Evolutionary conservation across 1,140 invertebrate genomes (phyloP).

Genomic region (Heliconius congener): DNA sequence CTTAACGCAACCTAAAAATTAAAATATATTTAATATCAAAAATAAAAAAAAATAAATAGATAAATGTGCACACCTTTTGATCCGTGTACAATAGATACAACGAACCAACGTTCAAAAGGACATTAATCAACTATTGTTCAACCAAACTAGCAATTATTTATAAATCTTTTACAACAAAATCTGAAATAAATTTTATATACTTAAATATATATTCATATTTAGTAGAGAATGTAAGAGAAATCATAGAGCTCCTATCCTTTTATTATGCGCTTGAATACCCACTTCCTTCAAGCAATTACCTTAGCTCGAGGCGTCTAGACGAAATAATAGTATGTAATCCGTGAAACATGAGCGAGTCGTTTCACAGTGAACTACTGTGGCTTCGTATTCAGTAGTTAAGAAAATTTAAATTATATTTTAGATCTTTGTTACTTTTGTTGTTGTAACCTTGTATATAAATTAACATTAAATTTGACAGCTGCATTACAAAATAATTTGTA

Average conservation of each 20-base stretch:
- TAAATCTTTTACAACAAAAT: background rate
- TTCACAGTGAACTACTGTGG: background rate
- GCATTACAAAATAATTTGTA: no score
- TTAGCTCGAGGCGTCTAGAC: conserved; percentile 11
- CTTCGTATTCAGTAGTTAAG: conserved; percentile 2
- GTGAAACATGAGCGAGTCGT: conserved; percentile 8
- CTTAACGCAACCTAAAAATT: no score
- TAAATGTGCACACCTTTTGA: background rate
- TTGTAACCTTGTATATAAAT: no score
- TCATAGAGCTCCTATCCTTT: background rate
- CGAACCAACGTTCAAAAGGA: background rate
- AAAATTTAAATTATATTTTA: background rate
- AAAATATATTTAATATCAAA: no score
- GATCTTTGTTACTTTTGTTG: background rate
- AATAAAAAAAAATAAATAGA: background rate
- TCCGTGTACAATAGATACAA: background rate
- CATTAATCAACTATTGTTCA: background rate
- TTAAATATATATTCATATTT: background rate
- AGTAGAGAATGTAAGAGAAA: background rate
- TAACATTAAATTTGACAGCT: no score
- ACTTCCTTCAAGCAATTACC: conserved; percentile 12
- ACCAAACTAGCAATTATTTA: background rate
- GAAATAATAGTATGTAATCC: conserved; percentile 15
- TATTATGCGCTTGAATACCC: conserved; percentile 1
- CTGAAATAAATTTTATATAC: background rate